Percentiles rank a stretch among this genome's conserved stretches.
Conservation (phyloP, 2,797 vertebrate genomes). For the Varecia variegata region DNA sequence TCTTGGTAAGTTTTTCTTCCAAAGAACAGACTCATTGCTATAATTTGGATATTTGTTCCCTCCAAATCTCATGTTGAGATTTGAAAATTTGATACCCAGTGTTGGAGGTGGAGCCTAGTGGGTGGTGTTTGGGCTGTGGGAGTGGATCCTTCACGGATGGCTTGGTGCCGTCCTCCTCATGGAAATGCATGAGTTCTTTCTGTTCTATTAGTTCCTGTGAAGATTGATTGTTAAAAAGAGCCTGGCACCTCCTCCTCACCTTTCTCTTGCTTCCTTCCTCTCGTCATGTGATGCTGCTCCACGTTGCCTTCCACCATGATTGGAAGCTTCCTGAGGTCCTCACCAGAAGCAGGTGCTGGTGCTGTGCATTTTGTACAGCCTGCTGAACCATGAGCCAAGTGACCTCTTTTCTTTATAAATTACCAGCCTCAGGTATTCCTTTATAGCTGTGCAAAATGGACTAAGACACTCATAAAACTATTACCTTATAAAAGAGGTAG, state of each 20-base stretch:
- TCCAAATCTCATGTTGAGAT: not conserved
- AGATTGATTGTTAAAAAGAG: not conserved
- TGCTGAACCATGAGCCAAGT: not conserved
- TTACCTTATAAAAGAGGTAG: not conserved
- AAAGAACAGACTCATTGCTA: not conserved
- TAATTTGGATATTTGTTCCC: not conserved
- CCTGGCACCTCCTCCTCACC: not conserved
- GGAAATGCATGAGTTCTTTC: not conserved
- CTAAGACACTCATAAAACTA: not conserved
- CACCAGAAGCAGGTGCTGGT: not conserved
- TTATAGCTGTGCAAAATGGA: not conserved
- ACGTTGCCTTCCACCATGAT: not conserved
- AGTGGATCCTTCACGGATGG: not conserved
- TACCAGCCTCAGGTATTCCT: not conserved
- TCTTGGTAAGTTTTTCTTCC: not conserved
- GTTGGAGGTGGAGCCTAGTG: not conserved
- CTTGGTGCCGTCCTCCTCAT: not conserved
- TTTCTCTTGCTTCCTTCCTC: not conserved
- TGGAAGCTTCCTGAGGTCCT: not conserved
- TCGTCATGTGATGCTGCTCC: not conserved
- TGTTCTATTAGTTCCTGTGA: not conserved
- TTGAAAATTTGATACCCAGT: not conserved
- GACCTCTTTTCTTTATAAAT: not conserved
- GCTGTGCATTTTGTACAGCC: too few relatives aligned
- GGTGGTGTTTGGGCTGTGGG: not conserved